Base-by-base conservation (phyloP, 1,140 invertebrate genomes). In the Polyergus mexicanus region DNA sequence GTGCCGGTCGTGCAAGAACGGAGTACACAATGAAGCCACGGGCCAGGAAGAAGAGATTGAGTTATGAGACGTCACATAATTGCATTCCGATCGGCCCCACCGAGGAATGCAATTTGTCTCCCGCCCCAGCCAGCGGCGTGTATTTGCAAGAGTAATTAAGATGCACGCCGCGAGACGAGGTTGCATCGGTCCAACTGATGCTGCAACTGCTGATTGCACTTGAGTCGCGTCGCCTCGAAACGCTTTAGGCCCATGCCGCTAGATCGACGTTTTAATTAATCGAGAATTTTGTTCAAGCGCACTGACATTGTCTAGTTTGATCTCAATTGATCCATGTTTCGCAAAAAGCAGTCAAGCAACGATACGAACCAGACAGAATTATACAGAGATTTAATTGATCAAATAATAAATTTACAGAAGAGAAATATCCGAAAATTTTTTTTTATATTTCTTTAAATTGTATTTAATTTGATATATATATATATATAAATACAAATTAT, bases 41-140 rank as follows among this genome's bases (percentile, higher is more conserved):
- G 86, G 78, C 85, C 85, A 89, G 66, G 85, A 84, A 60, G 74
- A 65, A n/a, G 62, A 51, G 13, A 41, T 68, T 89, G 88, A 89
- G 54, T 89, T 89, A 89, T 89, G 88, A 78, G 88, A 89, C 88
- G 88, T 89, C 86, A 85, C 84, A 71, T 89, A 89, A 89, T 89
- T 89, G 88, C 87, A 68, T 69, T 74, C 87, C 88, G 84, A 89
- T 89, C 77, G 71, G 71, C 19, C 32, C 35, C 38, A 62, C 58
- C 65, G 75, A 32, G 84, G 87, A 89, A 89, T 83, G 88, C 54
- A 89, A 89, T 89, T 86, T 81, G 76, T 86, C 85, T 77, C 68
- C 56, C 68, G 38, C 22, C 44, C 10, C 10, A 41, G 74, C 65
- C 10, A 28, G 74, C 65, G 58, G 62, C 74, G 66, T 41, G 44